Percentiles rank a stretch among this genome's conserved stretches.
Evolutionary conservation across 1,140 invertebrate genomes (phyloP).

Genomic region (Diprion similis): DNA sequence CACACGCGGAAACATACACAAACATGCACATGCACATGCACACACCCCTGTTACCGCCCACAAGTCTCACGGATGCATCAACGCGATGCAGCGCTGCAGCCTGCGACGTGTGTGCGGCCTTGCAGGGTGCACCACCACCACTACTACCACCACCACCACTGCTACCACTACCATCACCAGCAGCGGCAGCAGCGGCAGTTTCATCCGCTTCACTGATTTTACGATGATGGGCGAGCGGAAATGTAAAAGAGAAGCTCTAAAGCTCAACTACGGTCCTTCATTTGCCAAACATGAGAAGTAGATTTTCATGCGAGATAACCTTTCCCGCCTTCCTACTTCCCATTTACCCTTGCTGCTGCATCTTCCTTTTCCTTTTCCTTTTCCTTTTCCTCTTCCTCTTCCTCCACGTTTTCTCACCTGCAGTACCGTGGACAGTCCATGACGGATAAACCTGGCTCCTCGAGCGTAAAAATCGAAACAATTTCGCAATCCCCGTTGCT

Average conservation of each 20-base stretch:
- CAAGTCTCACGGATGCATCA: neutral
- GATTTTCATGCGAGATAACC: conserved; percentile 21
- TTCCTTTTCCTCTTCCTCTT: neutral
- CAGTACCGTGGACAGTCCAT: neutral
- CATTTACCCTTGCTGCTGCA: neutral
- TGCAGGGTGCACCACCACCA: conserved; percentile 8
- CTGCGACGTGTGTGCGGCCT: neutral
- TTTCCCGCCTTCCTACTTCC: neutral
- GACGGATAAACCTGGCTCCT: too few relatives aligned
- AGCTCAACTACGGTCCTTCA: conserved; percentile 30
- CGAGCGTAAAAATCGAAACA: too few relatives aligned
- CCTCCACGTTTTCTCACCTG: neutral
- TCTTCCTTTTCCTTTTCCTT: neutral
- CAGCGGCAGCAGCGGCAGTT: conserved; percentile 28
- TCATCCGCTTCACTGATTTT: conserved; percentile 54
- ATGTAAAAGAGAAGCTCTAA: conserved; percentile 34
- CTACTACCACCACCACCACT: conserved; percentile 42
- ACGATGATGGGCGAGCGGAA: conserved; percentile 48
- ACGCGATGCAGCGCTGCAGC: neutral
- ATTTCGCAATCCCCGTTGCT: too few relatives aligned
- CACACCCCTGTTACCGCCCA: neutral
- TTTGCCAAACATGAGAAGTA: conserved; percentile 29
- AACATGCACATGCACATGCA: too few relatives aligned
- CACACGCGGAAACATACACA: neutral
- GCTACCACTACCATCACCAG: conserved; percentile 40